Percentiles rank a stretch among this genome's conserved stretches.
These are phyloP conservation scores for Oostethus manadensis DNA, from an alignment of 2,113 vertebrate species.

Conservation along the genomic window DNA sequence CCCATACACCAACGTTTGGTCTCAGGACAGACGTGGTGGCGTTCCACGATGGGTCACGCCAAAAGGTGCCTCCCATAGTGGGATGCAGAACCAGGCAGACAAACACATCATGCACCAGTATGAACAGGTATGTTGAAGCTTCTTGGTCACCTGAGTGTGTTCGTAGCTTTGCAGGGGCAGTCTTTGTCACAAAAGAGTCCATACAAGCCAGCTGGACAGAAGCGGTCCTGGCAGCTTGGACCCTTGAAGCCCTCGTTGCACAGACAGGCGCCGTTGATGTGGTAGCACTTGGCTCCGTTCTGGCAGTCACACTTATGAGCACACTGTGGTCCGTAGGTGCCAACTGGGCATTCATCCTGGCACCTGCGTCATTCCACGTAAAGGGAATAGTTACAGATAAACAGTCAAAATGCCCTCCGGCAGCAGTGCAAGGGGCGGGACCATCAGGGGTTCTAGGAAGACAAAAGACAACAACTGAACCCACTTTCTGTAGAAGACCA, in stretches of 20 bases:
- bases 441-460: too few species aligned
- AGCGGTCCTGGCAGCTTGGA: slow-evolving; percentile 84
- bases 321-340: slow-evolving; percentile 87
- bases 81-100: neutral
- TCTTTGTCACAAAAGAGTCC: slow-evolving; percentile 83
- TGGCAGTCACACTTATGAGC: slow-evolving; percentile 85
- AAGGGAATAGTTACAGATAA: neutral
- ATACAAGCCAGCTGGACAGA: slow-evolving; percentile 85
- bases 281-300: slow-evolving; percentile 89
- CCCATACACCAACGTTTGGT: too few species aligned
- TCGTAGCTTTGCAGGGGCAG: slow-evolving; percentile 81
- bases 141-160: slow-evolving; percentile 81
- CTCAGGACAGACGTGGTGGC: too few species aligned
- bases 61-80: too few species aligned
- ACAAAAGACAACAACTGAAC: too few species aligned
- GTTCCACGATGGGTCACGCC: too few species aligned
- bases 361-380: slow-evolving; percentile 71
- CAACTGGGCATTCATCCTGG: slow-evolving; percentile 89
- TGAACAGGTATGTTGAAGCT: neutral
- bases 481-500: too few species aligned
- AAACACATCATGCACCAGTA: neutral
- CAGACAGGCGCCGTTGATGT: slow-evolving; percentile 84
- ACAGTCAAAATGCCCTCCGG: too few species aligned
- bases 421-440: too few species aligned
- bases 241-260: slow-evolving; percentile 92